Base-by-base conservation (phyloP, 30 jellyfish, hydroid and myxozoan genomes). In the Nemopilema nomurai region DNA sequence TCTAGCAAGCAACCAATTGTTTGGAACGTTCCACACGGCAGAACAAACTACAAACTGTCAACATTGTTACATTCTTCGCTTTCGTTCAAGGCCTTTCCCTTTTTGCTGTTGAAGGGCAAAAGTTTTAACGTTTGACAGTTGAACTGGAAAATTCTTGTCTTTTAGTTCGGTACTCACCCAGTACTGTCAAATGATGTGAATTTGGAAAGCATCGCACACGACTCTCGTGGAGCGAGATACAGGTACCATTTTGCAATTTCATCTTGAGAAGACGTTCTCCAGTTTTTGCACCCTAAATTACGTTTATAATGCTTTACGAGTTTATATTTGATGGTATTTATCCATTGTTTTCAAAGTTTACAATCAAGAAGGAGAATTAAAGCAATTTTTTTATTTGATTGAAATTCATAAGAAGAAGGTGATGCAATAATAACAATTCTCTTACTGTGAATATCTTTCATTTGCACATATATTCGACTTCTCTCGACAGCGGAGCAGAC, bases 401-500 rank as follows among this genome's bases (percentile, higher is more conserved):
- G n/a, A n/a, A n/a, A n/a, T n/a, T n/a, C n/a, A n/a, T n/a, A n/a
- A n/a, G n/a, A n/a, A n/a, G n/a, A n/a, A n/a, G n/a, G n/a, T n/a
- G n/a, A n/a, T n/a, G n/a, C n/a, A 51, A 51, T 51, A 51, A 51
- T 51, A 51, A 51, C 20, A 51, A 51, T 51, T 20, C 16, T 9
- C 20, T 51, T 51, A 51, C 20, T 51, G 16, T 9, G 20, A 51
- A 20, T 51, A 9, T 16, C 4, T 28, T 17, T 27, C 76, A 9
- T 3, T 25, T 51, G 27, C 18, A 49, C 69, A 33, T 6, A 25
- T 13, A 26, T 0, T 64, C 0, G 31, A 16, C n/a, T n/a, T n/a
- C n/a, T n/a, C n/a, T n/a, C n/a, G n/a, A n/a, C 27, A 93, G 98
- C 84, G 98, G 98, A 29, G 98, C 98, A 26, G 98, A 93, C 79